Evolutionary conservation across 1,140 invertebrate species (phyloP).

Genomic region (Calephelis virginiensis): DNA sequence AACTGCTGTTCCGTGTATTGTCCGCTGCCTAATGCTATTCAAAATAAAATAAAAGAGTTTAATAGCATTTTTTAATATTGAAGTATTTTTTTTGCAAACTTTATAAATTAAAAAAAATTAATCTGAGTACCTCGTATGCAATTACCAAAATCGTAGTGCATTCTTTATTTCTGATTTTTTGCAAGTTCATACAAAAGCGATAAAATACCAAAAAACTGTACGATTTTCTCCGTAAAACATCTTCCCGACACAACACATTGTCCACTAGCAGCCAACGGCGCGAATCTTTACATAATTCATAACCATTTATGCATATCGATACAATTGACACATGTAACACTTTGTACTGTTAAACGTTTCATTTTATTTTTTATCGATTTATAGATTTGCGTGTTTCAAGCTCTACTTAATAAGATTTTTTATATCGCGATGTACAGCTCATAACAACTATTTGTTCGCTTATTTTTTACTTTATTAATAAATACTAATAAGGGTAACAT

Average conservation of each 20-base stretch:
- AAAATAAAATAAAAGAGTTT: too few relatives aligned
- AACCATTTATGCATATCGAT: constrained; percentile 65
- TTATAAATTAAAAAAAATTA: too few relatives aligned
- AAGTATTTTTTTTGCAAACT: too few relatives aligned
- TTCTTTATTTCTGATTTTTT: neutral
- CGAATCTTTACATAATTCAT: constrained; percentile 72
- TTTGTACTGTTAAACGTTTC: constrained; percentile 43
- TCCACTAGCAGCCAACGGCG: constrained; percentile 23
- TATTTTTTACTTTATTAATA: too few relatives aligned
- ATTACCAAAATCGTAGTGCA: too few relatives aligned
- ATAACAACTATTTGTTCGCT: too few relatives aligned
- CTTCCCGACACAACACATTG: constrained; percentile 27
- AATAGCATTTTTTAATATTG: too few relatives aligned
- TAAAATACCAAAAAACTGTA: neutral
- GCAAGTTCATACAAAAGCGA: neutral
- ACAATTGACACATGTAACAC: constrained; percentile 68
- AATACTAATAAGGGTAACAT: too few relatives aligned
- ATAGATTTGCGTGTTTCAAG: constrained; percentile 26
- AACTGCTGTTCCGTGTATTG: too few relatives aligned
- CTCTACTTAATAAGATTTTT: neutral
- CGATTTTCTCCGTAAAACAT: constrained; percentile 16
- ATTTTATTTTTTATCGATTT: constrained; percentile 35
- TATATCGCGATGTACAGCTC: neutral
- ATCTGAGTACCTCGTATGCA: too few relatives aligned
- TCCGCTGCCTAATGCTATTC: too few relatives aligned